Base-by-base conservation (phyloP, 2,113 vertebrate species). In the Rhinichthys klamathensis region DNA sequence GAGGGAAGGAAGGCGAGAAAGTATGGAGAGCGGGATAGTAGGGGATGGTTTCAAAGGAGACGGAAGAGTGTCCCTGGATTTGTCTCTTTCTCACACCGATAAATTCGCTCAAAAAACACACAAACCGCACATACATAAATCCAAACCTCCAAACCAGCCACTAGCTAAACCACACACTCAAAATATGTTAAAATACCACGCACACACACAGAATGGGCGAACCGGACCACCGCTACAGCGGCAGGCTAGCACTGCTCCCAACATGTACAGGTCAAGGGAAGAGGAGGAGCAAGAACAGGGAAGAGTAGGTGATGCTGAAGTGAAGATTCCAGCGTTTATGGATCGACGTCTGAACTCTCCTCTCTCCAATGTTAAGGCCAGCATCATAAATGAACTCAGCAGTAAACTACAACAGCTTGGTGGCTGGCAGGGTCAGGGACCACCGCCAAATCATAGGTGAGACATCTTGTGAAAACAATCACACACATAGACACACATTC, bases 321-420 rank as follows among this genome's bases (percentile, higher is more conserved):
- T 54, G 67, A 82, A 83, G 61, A 61, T 60, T 13, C 56, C 85
- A 6, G 30, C 92, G 13, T 88, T 92, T 76, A 87, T 94, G 79
- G 94, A 95, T 12, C 90, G 92, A 4, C 94, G 92, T 73, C 84
- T 94, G 86, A 90, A 95, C 87, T 95, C 94, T 49, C 92, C 96
- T 75, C 91, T 96, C 85, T 96, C 96, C 9, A 94, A 95, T 1
- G 94, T 97, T 21, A 98, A 98, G 91, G 95, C 96, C 88, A 98
- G 95, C 93, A 97, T 98, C 91, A 97, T 98, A 93, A 97, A 93
- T 49, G 97, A 98, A 88, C 94, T 98, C 23, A 98, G 96, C 92
- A 96, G 96, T 93, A 98, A 98, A 90, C 93, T 98, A 54, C 97
- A 98, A 88, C 96, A 98, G 89, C 96, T 98, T 92, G 95, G 94